Evolutionary conservation across 2,797 vertebrate genomes (phyloP).

Genomic region (Lacerta viridis): DNA sequence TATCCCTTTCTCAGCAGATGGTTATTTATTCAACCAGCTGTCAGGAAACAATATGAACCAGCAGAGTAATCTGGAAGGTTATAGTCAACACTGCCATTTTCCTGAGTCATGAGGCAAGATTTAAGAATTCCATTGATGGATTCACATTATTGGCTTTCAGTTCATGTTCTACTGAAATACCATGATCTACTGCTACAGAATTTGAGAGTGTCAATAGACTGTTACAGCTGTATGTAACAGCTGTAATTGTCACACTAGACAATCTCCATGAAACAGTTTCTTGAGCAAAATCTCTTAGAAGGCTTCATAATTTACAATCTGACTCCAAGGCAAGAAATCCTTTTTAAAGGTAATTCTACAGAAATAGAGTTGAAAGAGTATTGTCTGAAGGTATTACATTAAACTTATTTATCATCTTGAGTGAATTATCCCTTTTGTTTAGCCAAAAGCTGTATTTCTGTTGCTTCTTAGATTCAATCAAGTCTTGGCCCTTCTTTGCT

Average conservation of each 20-base stretch:
- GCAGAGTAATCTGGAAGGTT: slow-evolving; percentile 18
- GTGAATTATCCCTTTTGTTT: not conserved
- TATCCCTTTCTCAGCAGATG: not conserved
- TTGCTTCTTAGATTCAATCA: not conserved
- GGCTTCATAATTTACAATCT: slow-evolving; percentile 24
- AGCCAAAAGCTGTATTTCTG: not conserved
- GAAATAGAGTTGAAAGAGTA: slow-evolving; percentile 25
- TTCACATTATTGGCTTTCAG: slow-evolving; percentile 23
- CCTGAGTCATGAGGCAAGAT: slow-evolving; percentile 21
- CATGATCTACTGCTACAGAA: not conserved
- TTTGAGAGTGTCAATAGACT: slow-evolving; percentile 11
- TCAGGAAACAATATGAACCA: slow-evolving; percentile 18
- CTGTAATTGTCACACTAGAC: slow-evolving; percentile 25
- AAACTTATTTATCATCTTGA: not conserved
- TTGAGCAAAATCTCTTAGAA: slow-evolving; percentile 18
- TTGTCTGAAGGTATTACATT: not conserved
- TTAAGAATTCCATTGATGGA: slow-evolving; percentile 24
- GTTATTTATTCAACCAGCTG: slow-evolving; percentile 37
- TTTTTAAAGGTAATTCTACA: slow-evolving; percentile 7
- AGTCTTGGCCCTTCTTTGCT: not conserved
- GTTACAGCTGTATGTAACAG: slow-evolving; percentile 11
- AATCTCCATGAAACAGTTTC: slow-evolving; percentile 15
- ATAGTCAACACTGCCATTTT: slow-evolving; percentile 9
- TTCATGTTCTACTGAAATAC: slow-evolving; percentile 5
- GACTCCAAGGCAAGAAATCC: slow-evolving; percentile 12